Evolutionary conservation across 2,888 invertebrate species (phyloP), one percentile per base, ranked within the genome.

Genomic region (Leucozona laternaria): DNA sequence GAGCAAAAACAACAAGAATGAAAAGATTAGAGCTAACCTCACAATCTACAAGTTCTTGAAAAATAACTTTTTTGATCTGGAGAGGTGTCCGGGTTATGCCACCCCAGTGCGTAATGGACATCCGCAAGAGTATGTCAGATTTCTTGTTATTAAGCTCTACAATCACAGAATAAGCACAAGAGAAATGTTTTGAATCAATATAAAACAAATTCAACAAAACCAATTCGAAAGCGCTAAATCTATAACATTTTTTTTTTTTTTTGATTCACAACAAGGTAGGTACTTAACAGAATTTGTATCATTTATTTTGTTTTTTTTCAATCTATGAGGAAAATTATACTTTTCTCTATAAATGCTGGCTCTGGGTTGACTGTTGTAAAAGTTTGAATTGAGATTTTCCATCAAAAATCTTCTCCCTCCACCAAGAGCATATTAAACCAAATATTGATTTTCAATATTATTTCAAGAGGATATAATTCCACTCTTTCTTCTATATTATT

Each of bases 381-480:
- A 53, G 25, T 53, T 53, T 28, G 7, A 53, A 25, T 53, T 53
- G 25, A 53, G 22, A 15, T 25, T 25, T 53, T 53, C 25, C 25
- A 53, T 53, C 15, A 53, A 25, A 53, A 28, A 53, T 53, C 15
- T 25, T 53, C 15, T 13, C 40, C 4, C 20, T 5, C 8, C 5
- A 6, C n/a, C 1, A 25, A 15, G 7, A 50, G 6, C 13, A 50
- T 50, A 25, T 22, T 8, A 53, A 53, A 28, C 15, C 53, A 53
- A 53, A 53, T 53, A 53, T 53, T 53, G 53, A 53, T 53, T 53
- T 53, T 53, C 28, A 53, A 25, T 53, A 53, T 53, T 53, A 53
- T 53, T 53, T 50, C 20, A 22, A n/a, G 25, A 50, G 15, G 13
- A 50, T 50, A 22, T 50, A 22, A 48, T 48, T 50, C 22, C 13